phyloP scores from a whole-genome alignment of 2,797 vertebrate genomes.

The Eutrigla gurnardus region DNA sequence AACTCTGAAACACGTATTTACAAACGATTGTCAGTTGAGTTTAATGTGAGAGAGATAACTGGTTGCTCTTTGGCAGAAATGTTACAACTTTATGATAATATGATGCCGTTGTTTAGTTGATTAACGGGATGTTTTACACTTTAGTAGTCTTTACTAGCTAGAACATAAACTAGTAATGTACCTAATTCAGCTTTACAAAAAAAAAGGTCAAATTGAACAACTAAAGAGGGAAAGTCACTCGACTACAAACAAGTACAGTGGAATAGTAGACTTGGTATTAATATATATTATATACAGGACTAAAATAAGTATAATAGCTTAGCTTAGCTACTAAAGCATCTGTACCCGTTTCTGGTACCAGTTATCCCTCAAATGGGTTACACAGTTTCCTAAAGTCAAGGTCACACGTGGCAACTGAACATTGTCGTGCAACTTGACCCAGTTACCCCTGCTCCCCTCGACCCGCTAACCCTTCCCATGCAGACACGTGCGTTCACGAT shows the following conservation, averaged over 20 bases:
- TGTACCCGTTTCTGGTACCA: too few species aligned
- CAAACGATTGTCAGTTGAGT: not conserved
- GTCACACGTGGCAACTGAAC: conserved; percentile 10
- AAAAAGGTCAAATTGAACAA: not conserved
- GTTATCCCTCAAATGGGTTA: too few species aligned
- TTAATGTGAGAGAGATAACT: too few species aligned
- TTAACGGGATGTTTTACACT: not conserved
- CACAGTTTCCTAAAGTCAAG: not conserved
- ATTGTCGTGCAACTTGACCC: conserved; percentile 18
- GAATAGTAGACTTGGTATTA: not conserved
- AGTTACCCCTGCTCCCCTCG: conserved; percentile 8
- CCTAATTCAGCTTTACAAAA: not conserved
- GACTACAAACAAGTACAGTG: not conserved
- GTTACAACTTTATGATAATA: not conserved
- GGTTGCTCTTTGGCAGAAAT: not conserved
- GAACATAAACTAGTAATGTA: not conserved
- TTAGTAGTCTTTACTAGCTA: not conserved
- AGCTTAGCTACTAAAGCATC: too few species aligned
- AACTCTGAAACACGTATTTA: not conserved
- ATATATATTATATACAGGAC: not conserved
- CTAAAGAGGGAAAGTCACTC: not conserved
- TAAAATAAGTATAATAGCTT: not conserved
- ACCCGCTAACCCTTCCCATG: not conserved
- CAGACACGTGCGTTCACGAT: conserved; percentile 28
- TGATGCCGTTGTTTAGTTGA: not conserved